These are phyloP conservation scores for Pluvialis apricaria DNA, from an alignment of 2,113 vertebrate species.

Conservation along the genomic window DNA sequence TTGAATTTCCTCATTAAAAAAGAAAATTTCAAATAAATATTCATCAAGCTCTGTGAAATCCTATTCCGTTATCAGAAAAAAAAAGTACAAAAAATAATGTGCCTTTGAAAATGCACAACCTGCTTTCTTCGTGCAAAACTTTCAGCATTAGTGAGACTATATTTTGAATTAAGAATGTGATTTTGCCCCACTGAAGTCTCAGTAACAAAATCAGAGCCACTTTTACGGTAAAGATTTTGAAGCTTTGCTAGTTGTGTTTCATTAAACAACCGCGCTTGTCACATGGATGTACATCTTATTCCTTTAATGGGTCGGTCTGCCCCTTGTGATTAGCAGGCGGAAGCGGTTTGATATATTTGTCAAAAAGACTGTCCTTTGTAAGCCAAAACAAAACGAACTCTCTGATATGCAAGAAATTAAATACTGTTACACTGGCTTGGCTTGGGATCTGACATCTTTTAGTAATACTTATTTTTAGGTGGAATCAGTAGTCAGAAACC, in stretches of 20 bases:
- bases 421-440: constrained; percentile 14
- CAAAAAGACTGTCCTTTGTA: constrained; percentile 24
- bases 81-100: not conserved
- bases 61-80: not conserved
- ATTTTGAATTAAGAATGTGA: constrained; percentile 2
- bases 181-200: constrained; percentile 11
- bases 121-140: not conserved
- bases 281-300: not conserved
- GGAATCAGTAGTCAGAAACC: constrained; percentile 30
- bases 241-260: constrained; percentile 32
- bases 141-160: not conserved
- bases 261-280: not conserved
- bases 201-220: not conserved
- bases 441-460: constrained; percentile 17
- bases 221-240: constrained; percentile 14
- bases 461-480: constrained; percentile 8
- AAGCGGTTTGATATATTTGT: constrained; percentile 39
- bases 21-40: not conserved
- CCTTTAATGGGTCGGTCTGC: not conserved
- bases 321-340: constrained; percentile 41
- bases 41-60: not conserved
- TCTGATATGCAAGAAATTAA: constrained; percentile 32
- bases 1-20: not conserved
- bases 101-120: not conserved
- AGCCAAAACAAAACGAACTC: not conserved